Evolutionary conservation across 1,140 invertebrate species (phyloP), one percentile per base, ranked within the genome.

Genomic region (Heliconius hermathena): DNA sequence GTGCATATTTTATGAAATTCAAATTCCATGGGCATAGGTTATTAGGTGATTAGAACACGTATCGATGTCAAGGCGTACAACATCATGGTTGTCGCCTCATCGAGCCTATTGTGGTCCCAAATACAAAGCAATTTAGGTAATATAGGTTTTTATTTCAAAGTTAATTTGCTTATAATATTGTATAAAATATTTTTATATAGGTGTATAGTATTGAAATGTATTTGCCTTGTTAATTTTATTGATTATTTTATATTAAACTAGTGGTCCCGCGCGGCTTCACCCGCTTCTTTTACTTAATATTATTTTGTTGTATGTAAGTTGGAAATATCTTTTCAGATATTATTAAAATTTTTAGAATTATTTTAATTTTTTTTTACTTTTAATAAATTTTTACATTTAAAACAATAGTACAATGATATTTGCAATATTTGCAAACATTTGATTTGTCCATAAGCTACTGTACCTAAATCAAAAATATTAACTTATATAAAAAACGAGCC

Each of bases 31-130:
- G 22, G 60, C 76, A 77, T 71, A 77, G 76, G 70, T 77, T 77
- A 77, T 72, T 71, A 77, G 76, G 74, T 80, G 74, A 79, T 79
- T 79, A 49, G 74, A 73, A 29, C 78, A 80, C 78, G 78, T 80
- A 80, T 72, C 66, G 60, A 52, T 80, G 78, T 76, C 78, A 80
- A 80, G 78, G 78, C 46, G 38, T 75, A 66, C 33, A n/a, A 3
- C 20, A 22, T 80, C 60, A 66, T 66, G 60, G 60, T 66, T 66
- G 60, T 66, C 60, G 22, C 60, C 22, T 66, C 60, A 66, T 66
- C 60, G 22, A 29, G 60, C 22, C 60, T 26, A 66, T 66, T 66
- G 60, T 66, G 60, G 60, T 4, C 60, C 54, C 60, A 66, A 66
- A 66, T 29, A 66, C 22, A 29, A 26, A 66, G 29, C 26, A 16